Evolutionary conservation across 2,888 invertebrate genomes (phyloP).

Genomic region (Halocaridina rubra): DNA sequence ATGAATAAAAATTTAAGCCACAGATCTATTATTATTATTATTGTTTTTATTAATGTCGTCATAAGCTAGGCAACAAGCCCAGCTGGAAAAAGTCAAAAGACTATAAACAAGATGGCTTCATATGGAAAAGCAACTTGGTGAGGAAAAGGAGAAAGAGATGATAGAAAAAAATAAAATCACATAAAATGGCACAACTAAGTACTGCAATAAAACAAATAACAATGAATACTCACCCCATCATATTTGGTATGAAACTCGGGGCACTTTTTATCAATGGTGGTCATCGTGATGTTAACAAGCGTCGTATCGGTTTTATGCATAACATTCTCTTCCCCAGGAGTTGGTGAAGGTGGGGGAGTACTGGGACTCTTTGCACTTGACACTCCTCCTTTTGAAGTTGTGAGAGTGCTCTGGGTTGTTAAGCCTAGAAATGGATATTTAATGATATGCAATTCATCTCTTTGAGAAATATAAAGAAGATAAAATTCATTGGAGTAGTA

Average conservation of each 20-base stretch:
- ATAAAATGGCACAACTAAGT: too few relatives aligned
- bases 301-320: slow-evolving; percentile 24
- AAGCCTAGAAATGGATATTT: not conserved
- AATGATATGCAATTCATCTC: too few relatives aligned
- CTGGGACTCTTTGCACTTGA: slow-evolving; percentile 25
- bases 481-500: too few relatives aligned
- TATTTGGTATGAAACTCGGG: slow-evolving; percentile 59
- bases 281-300: slow-evolving; percentile 57
- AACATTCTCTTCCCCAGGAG: not conserved
- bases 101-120: not conserved
- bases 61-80: too few relatives aligned
- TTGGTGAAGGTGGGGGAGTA: slow-evolving; percentile 59
- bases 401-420: not conserved
- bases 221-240: slow-evolving; percentile 42
- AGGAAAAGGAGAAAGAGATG: too few relatives aligned
- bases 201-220: not conserved
- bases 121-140: not conserved
- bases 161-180: too few relatives aligned
- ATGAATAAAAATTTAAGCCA: not conserved
- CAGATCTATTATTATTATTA: not conserved
- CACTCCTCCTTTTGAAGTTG: not conserved
- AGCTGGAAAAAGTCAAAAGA: too few relatives aligned
- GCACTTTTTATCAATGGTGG: slow-evolving; percentile 40
- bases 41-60: too few relatives aligned
- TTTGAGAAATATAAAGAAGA: too few relatives aligned